A percentile compares a stretch with the other conserved stretches of the same genome.
Conservation (phyloP, 2,113 vertebrate species). For the Sialia sialis region DNA sequence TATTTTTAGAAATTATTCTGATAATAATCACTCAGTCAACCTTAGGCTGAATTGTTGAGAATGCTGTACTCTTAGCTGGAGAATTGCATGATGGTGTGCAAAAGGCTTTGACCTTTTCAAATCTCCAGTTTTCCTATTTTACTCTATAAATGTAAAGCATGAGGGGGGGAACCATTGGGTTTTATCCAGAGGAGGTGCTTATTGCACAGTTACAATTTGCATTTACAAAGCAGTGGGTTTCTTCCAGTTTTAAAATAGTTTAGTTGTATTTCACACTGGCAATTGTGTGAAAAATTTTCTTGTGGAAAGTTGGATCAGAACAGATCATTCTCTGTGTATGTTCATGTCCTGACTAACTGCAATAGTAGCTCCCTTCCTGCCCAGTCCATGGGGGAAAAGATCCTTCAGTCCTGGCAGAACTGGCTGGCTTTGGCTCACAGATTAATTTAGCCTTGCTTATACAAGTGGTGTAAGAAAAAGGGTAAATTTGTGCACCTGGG, state of each 20-base stretch:
- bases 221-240: neutral
- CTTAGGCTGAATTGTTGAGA: neutral
- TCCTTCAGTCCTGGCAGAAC: neutral
- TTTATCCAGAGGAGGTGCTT: neutral
- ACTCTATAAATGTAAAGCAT: neutral
- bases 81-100: neutral
- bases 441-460: neutral
- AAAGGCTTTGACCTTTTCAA: neutral
- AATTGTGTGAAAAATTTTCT: neutral
- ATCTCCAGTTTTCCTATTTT: neutral
- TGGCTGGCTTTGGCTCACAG: neutral
- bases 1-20: constrained; percentile 39
- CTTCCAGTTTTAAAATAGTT: neutral
- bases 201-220: neutral
- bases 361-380: neutral
- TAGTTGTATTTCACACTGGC: neutral
- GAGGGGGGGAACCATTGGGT: fast-evolving
- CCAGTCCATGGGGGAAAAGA: neutral
- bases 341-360: neutral
- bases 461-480: neutral
- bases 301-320: neutral
- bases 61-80: neutral
- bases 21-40: neutral
- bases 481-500: neutral
- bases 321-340: neutral